A percentile compares a stretch with the other conserved stretches of the same genome.
These are phyloP conservation scores for Nephotettix cincticeps DNA, from an alignment of 1,140 invertebrate genomes.

Conservation along the genomic window DNA sequence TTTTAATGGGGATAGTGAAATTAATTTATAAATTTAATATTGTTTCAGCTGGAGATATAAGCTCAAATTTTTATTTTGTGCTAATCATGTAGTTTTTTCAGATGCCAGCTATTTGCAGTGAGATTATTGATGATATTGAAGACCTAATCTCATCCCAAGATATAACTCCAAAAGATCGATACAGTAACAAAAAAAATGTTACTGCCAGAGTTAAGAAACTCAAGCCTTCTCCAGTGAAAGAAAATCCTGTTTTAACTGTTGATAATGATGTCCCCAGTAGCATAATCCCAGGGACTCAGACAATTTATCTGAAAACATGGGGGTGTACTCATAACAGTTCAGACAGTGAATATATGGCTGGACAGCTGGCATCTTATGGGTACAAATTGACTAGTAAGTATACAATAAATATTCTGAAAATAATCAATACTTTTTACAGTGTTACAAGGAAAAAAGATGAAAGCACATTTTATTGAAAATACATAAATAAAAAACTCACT, in stretches of 20 bases:
- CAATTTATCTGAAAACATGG: constrained; percentile 95
- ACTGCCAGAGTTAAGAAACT: constrained; percentile 60
- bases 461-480: too few species aligned
- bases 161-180: constrained; percentile 70
- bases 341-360: constrained; percentile 97
- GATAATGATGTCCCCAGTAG: constrained; percentile 52
- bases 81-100: too few species aligned
- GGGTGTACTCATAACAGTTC: constrained; percentile 96
- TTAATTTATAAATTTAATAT: too few species aligned
- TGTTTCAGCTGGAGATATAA: too few species aligned
- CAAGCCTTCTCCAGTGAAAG: constrained; percentile 33
- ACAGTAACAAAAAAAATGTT: constrained; percentile 65
- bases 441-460: too few species aligned
- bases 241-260: neutral
- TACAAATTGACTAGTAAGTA: constrained; percentile 70
- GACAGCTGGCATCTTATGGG: constrained; percentile 83
- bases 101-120: constrained; percentile 58
- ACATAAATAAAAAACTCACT: too few species aligned
- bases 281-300: constrained; percentile 85
- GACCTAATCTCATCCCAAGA: constrained; percentile 77
- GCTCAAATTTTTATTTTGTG: too few species aligned
- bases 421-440: neutral
- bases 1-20: too few species aligned
- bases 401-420: neutral
- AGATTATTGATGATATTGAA: constrained; percentile 76